These are phyloP conservation scores for Drosophila micromelanica DNA, from an alignment of 1,140 invertebrate species.

Conservation along the genomic window DNA sequence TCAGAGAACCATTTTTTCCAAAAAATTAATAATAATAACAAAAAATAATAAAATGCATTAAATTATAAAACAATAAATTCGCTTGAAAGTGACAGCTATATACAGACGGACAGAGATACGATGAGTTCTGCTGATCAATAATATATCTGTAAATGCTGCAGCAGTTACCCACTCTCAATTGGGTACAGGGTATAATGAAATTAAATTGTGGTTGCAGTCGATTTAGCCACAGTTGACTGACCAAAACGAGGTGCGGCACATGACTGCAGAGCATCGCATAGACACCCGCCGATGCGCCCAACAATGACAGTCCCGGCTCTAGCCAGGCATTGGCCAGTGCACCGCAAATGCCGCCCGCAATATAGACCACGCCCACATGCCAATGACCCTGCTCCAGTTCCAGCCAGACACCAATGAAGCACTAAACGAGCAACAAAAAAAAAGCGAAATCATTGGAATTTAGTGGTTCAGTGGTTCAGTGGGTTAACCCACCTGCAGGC, in stretches of 20 bases:
- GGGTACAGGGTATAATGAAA: constrained; percentile 29
- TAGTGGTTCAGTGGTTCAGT: neutral
- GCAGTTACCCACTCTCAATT: neutral
- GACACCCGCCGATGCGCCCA: constrained; percentile 97
- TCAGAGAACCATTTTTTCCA: too few relatives aligned
- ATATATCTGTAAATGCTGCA: too few relatives aligned
- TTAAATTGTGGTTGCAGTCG: constrained; percentile 62
- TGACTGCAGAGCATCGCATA: constrained; percentile 97
- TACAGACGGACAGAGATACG: too few relatives aligned
- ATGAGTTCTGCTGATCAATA: too few relatives aligned
- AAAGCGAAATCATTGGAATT: neutral
- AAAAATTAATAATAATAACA: too few relatives aligned
- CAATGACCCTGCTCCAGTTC: constrained; percentile 94
- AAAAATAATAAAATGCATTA: too few relatives aligned
- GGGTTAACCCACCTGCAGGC: constrained; percentile 84
- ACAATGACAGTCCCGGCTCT: constrained; percentile 91
- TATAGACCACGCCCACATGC: constrained; percentile 89
- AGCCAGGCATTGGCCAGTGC: constrained; percentile 91
- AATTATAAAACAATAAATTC: too few relatives aligned
- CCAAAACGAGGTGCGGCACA: constrained; percentile 94
- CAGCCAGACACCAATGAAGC: constrained; percentile 88
- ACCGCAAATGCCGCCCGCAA: constrained; percentile 88
- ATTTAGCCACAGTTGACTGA: constrained; percentile 85
- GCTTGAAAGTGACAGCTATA: too few relatives aligned
- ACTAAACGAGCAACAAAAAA: constrained; percentile 74